Conservation (phyloP, 2,113 vertebrate species). For the Lipotes vexillifer region DNA sequence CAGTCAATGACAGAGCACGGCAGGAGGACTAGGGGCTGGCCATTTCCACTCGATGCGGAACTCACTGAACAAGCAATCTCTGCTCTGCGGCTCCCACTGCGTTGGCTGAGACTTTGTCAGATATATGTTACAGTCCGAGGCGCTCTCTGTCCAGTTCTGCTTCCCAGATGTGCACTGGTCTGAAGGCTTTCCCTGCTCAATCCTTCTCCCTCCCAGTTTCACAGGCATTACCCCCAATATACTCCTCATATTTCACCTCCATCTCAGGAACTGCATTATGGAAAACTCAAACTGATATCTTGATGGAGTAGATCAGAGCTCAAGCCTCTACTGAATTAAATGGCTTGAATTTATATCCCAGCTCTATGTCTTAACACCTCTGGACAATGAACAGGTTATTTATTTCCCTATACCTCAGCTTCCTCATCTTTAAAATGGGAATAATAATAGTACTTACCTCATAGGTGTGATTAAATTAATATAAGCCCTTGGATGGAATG, state of each 20-base stretch:
- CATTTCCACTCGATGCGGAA: background rate
- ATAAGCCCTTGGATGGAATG: background rate
- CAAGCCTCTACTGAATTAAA: background rate
- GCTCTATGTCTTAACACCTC: background rate
- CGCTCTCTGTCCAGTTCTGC: background rate
- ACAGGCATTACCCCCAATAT: background rate
- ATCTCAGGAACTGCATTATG: background rate
- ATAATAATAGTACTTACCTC: background rate
- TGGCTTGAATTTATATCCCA: background rate
- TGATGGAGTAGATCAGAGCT: background rate
- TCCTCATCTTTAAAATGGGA: background rate
- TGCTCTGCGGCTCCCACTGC: background rate
- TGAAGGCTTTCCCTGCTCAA: background rate
- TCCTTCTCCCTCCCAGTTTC: background rate
- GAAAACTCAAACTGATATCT: background rate
- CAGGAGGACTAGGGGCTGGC: background rate
- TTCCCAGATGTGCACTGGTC: background rate
- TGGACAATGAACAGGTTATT: background rate
- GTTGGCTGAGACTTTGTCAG: background rate
- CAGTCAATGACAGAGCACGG: background rate
- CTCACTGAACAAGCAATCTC: background rate
- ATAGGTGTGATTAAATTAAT: background rate
- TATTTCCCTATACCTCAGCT: background rate
- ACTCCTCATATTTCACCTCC: background rate
- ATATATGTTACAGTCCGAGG: background rate